Conservation (phyloP, 2,113 vertebrate genomes). For the Tachycineta bicolor region DNA sequence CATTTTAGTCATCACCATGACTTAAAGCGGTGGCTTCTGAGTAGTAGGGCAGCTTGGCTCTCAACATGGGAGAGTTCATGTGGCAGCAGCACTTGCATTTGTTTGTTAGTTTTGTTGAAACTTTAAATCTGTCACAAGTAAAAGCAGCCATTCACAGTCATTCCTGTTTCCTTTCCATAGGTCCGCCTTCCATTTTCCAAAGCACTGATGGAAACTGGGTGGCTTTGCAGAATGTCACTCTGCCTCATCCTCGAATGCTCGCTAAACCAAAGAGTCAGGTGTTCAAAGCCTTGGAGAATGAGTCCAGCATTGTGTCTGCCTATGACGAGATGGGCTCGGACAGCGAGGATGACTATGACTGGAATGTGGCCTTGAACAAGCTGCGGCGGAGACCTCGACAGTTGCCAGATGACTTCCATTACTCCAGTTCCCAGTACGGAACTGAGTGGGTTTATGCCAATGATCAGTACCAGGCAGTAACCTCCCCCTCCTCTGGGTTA, state of each 20-base stretch:
- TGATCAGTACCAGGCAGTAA: constrained; percentile 72
- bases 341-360: constrained; percentile 81
- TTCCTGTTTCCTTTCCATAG: neutral
- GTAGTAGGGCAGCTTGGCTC: neutral
- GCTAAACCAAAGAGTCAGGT: constrained; percentile 86
- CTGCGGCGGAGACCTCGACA: constrained; percentile 66
- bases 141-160: neutral
- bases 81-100: neutral
- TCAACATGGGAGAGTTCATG: neutral
- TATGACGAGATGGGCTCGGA: constrained; percentile 89
- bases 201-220: constrained; percentile 96
- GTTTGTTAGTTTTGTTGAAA: neutral
- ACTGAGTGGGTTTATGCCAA: constrained; percentile 77
- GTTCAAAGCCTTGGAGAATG: constrained; percentile 83
- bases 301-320: constrained; percentile 84
- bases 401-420: constrained; percentile 78
- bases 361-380: constrained; percentile 72
- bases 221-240: constrained; percentile 81
- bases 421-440: constrained; percentile 76
- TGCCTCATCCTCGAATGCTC: constrained; percentile 81
- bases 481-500: constrained; percentile 82
- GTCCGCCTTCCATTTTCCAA: constrained; percentile 79
- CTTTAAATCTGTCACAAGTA: neutral
- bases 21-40: neutral
- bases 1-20: neutral